These are phyloP conservation scores for Dicerorhinus sumatrensis DNA, from an alignment of 2,113 vertebrate species.

Conservation along the genomic window DNA sequence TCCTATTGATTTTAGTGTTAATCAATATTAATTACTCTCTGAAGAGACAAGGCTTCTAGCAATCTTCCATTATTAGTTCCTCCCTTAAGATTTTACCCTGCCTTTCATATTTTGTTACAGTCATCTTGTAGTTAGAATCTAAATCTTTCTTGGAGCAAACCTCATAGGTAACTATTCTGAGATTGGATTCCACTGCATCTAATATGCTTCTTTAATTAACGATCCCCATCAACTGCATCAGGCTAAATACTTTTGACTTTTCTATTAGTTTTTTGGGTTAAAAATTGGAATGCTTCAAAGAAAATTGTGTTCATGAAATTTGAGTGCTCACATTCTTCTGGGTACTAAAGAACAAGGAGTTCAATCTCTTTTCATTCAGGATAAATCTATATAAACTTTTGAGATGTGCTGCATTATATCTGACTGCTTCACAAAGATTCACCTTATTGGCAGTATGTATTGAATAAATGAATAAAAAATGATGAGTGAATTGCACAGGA, in stretches of 20 bases:
- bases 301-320: not conserved
- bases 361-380: not conserved
- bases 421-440: not conserved
- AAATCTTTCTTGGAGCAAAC: not conserved
- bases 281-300: conserved; percentile 30
- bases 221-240: not conserved
- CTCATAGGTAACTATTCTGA: not conserved
- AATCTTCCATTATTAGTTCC: not conserved
- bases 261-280: conserved; percentile 9
- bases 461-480: conserved; percentile 36
- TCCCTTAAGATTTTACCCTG: not conserved
- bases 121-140: not conserved
- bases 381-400: not conserved
- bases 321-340: not conserved
- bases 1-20: not conserved
- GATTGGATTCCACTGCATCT: not conserved
- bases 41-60: not conserved
- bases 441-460: not conserved
- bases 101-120: not conserved
- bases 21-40: not conserved
- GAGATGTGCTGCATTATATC: not conserved
- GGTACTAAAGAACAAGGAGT: not conserved
- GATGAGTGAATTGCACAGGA: not conserved
- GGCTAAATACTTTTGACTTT: not conserved
- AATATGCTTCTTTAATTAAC: not conserved